Base-by-base conservation (phyloP, 2,113 vertebrate species). In the Phrynocephalus versicolor region DNA sequence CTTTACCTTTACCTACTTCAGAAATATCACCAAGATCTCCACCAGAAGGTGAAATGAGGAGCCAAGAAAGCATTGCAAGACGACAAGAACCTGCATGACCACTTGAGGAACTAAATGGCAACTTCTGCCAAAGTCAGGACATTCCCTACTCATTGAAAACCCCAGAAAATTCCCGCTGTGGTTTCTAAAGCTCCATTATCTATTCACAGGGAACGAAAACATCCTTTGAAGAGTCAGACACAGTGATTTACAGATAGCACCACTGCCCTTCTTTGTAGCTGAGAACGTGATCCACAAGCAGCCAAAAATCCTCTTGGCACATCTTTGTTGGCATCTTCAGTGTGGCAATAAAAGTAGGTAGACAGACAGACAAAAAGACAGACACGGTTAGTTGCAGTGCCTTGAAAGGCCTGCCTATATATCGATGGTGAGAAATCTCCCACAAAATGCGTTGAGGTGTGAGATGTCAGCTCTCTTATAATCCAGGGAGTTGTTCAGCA, bases 91-190 rank as follows among this genome's bases (percentile, higher is more conserved):
- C 18, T 78, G 55, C 18, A 18, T 10, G 10, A 58, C 19, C 58
- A 23, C 55, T 35, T 58, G 19, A 35, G 35, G 21, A 85, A 8
- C 21, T 0, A 9, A 7, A n/a, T 16, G 5, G 21, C 64, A 65
- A 58, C 41, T 71, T 0, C 0, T 16, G 1, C 3, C 33, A 19
- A 13, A 4, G 5, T 41, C 64, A 58, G 30, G 33, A 78, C 1
- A 0, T 30, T 6, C 62, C 83, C 13, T 6, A 0, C 64, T 0
- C 51, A 23, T 35, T 2, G 25, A 9, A 39, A 57, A 27, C 45
- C 27, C 13, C 51, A 57, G 6, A 41, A 41, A 37, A 12, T 37
- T 71, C 70, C n/a, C 15, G 7, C 30, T 73, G 23, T 27, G 41
- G 39, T n/a, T 55, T 75, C 25, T 51, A 51, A 19, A n/a, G 51